A percentile compares a stretch with the other conserved stretches of the same genome.
phyloP scores from a whole-genome alignment of 2,797 vertebrate species.

The Poliocrania exsul region DNA sequence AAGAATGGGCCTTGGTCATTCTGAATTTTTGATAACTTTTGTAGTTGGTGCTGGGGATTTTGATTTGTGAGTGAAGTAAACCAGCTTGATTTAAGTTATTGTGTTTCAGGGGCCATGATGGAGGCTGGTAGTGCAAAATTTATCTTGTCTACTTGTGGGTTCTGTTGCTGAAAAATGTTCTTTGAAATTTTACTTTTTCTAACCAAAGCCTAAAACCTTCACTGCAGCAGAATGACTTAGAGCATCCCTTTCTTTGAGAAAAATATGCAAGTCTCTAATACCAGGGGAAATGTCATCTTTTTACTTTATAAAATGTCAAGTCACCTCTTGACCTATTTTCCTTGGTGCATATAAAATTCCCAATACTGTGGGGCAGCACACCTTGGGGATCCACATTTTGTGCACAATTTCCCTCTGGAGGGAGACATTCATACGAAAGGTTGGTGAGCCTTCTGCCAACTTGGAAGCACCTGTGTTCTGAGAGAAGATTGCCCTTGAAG shows the following conservation, averaged over 20 bases:
- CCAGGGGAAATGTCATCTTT: neutral
- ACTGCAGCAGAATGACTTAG: accelerated
- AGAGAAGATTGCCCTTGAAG: neutral
- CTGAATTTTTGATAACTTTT: neutral
- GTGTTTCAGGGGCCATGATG: neutral
- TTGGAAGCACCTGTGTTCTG: neutral
- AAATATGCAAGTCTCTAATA: neutral
- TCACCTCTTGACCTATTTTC: neutral
- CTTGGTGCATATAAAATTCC: neutral
- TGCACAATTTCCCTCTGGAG: neutral
- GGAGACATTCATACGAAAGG: accelerated
- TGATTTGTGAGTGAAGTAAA: neutral
- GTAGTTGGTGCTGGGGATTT: neutral
- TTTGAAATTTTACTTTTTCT: neutral
- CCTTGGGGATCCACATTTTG: neutral
- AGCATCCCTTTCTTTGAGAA: neutral
- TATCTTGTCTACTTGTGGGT: neutral
- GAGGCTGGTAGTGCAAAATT: neutral
- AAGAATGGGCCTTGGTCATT: accelerated
- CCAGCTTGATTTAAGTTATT: neutral
- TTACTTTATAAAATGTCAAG: neutral
- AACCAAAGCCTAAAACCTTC: neutral
- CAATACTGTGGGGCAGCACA: neutral
- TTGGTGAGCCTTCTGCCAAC: neutral
- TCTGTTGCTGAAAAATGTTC: neutral